phyloP scores from a whole-genome alignment of 2,797 vertebrate genomes.

The Emydoidea blandingii region DNA sequence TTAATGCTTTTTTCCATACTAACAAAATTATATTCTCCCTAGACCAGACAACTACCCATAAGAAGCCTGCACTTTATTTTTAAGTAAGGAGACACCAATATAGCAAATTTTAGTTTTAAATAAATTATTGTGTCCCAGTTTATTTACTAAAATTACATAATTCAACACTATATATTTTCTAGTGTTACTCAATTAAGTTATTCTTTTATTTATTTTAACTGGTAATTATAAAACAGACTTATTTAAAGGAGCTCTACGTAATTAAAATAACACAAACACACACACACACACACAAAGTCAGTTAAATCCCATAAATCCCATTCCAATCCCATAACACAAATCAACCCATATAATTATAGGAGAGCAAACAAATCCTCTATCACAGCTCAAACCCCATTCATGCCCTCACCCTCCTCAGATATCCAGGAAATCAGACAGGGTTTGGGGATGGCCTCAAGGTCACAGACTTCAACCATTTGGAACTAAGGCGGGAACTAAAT shows the following conservation, averaged over 20 bases:
- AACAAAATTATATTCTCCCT: neutral
- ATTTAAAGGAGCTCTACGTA: neutral
- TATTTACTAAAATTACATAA: neutral
- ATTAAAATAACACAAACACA: neutral
- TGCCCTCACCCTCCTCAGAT: neutral
- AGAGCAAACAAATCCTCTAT: neutral
- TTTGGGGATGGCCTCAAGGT: neutral
- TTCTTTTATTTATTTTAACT: neutral
- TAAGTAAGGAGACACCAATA: neutral
- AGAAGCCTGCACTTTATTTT: neutral
- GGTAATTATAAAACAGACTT: neutral
- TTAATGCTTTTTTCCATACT: fast-evolving
- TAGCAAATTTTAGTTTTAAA: neutral
- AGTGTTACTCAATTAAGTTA: neutral
- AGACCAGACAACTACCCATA: neutral
- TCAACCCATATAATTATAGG: neutral
- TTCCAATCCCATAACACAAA: neutral
- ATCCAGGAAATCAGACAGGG: neutral
- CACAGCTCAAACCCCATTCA: neutral
- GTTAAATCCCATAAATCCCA: neutral
- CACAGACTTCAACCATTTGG: neutral
- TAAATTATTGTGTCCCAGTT: neutral
- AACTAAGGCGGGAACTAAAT: neutral
- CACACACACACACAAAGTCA: neutral
- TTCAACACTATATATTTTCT: neutral